Evolutionary conservation across 2,113 vertebrate genomes (phyloP).

Genomic region (Camelus dromedarius): DNA sequence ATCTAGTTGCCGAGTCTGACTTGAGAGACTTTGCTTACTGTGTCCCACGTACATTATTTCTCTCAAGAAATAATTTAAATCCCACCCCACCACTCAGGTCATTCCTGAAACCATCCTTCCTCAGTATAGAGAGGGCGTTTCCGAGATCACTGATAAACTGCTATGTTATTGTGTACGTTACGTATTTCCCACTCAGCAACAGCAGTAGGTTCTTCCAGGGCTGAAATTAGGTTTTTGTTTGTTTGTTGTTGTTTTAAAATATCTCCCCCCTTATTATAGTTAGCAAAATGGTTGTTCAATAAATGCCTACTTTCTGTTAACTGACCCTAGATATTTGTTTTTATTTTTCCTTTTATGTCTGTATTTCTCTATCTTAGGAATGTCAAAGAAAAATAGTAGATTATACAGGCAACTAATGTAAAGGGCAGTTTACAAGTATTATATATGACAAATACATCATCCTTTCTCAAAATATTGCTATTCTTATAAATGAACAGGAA

Average conservation of each 20-base stretch:
- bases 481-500: constrained; percentile 15
- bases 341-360: background rate
- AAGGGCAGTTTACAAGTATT: background rate
- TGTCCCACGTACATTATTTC: background rate
- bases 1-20: background rate
- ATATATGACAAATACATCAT: background rate
- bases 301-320: background rate
- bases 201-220: background rate
- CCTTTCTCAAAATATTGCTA: background rate
- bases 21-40: background rate
- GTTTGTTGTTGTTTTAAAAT: background rate
- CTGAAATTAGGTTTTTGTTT: background rate
- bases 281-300: background rate
- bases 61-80: constrained; percentile 30
- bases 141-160: background rate
- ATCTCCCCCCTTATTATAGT: background rate
- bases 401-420: background rate
- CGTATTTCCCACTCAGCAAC: background rate
- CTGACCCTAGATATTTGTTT: background rate
- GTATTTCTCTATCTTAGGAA: background rate
- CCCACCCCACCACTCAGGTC: background rate
- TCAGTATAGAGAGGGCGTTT: background rate
- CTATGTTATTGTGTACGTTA: background rate
- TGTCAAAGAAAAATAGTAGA: background rate
- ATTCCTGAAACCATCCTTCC: background rate